Evolutionary conservation across 2,888 invertebrate genomes (phyloP), one percentile per base, ranked within the genome.

Genomic region (Lysandra bellargus): DNA sequence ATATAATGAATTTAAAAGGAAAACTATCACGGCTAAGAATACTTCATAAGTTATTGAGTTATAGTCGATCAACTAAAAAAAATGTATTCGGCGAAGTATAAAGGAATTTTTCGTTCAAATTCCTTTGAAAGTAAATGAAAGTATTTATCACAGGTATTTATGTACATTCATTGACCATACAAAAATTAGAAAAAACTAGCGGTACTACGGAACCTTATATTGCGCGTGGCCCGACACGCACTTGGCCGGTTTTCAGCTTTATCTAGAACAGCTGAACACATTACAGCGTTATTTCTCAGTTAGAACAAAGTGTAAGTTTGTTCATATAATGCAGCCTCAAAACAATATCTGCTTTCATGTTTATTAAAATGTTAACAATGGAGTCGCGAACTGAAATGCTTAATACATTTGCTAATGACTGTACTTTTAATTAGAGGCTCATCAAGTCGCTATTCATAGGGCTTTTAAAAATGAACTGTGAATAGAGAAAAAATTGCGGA

Each of bases 391-490:
- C 76, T 76, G 76, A 79, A 79, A 75, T 79, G 78, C 72, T 72
- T 72, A 79, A 79, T 79, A 40, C 79, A 79, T 79, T 79, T 79
- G 75, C 75, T 79, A 75, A 79, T 79, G 74, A 64, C 75, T 64
- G 64, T 60, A 44, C 64, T 79, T 79, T 79, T 79, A 79, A 79
- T 79, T 75, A 76, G 75, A 75, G 79, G 79, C 79, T 79, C 79
- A 75, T 79, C 79, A 79, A 64, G 75, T 76, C 33, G 75, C 79
- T 79, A 75, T 79, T 79, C 79, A 64, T n/a, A 33, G 53, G 53
- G 76, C 76, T 76, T 76, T 76, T 53, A 69, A 57, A 76, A 76
- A 76, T 76, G 37, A 76, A 76, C 76, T 76, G 61, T 49, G 75
- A 75, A 49, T 49, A 44, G 60, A 44, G 61, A 61, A 61, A 44